A percentile compares a stretch with the other conserved stretches of the same genome.
Conservation (phyloP, 2,888 invertebrate species). For the Rhogogaster chlorosoma region DNA sequence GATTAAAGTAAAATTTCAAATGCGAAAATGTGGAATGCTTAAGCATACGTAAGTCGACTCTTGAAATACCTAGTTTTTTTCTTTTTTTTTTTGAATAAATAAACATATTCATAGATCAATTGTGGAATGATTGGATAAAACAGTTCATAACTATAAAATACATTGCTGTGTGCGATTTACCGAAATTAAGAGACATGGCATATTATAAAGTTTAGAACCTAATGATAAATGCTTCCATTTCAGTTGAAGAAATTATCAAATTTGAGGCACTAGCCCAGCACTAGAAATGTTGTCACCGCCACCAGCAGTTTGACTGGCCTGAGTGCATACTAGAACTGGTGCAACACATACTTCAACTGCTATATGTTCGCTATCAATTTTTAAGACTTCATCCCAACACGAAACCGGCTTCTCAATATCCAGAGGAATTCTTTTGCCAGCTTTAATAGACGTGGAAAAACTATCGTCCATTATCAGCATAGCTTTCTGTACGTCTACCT, state of each 20-base stretch:
- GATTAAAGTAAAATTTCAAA: neutral
- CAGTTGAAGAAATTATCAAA: constrained; percentile 73
- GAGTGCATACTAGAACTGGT: constrained; percentile 90
- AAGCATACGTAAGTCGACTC: neutral
- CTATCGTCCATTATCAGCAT: constrained; percentile 90
- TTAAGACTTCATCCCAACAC: constrained; percentile 88
- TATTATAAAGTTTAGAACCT: neutral
- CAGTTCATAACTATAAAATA: neutral
- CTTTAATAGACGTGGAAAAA: constrained; percentile 85
- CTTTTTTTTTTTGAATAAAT: neutral
- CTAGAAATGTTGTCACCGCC: constrained; percentile 94
- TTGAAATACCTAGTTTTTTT: neutral
- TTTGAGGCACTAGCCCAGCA: constrained; percentile 89
- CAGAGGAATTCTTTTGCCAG: constrained; percentile 82
- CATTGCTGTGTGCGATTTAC: neutral
- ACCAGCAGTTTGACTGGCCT: constrained; percentile 90
- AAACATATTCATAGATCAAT: neutral
- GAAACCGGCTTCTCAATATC: constrained; percentile 87
- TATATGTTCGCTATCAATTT: constrained; percentile 72
- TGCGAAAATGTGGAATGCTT: constrained; percentile 16
- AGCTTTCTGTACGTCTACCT: constrained; percentile 80
- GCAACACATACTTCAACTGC: constrained; percentile 88
- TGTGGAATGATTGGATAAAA: constrained; percentile 34
- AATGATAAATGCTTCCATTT: neutral
- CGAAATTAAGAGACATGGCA: neutral